These are phyloP conservation scores for Dastarcus helophoroides DNA, from an alignment of 2,888 invertebrate species.

Conservation along the genomic window DNA sequence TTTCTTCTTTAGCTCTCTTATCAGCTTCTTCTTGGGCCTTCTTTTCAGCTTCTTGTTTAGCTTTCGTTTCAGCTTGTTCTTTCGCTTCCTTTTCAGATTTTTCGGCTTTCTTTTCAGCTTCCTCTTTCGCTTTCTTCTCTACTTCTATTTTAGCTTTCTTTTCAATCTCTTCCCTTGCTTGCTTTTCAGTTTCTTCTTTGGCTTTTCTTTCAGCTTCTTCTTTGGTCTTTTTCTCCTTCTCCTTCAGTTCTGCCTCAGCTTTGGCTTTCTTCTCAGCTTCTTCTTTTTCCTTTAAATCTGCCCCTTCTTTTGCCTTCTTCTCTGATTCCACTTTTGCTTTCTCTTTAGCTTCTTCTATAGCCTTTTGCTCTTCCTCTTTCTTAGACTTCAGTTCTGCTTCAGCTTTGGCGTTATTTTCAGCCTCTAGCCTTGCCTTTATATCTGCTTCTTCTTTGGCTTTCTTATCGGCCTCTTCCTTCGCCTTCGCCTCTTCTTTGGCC, in stretches of 20 bases:
- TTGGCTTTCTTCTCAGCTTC: constrained; percentile 15
- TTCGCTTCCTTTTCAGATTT: constrained; percentile 14
- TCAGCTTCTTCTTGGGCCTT: constrained; percentile 11
- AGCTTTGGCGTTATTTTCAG: constrained; percentile 17
- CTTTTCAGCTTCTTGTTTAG: constrained; percentile 14
- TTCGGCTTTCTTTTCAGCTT: constrained; percentile 14
- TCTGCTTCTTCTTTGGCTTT: constrained; percentile 14
- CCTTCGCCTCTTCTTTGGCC: constrained; percentile 19
- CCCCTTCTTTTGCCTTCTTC: constrained; percentile 14
- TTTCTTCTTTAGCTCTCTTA: constrained; percentile 11
- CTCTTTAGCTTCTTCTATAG: constrained; percentile 15
- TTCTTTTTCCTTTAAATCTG: constrained; percentile 11
- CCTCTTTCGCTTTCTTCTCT: constrained; percentile 13
- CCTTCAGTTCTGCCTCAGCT: constrained; percentile 11
- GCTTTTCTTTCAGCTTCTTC: constrained; percentile 10
- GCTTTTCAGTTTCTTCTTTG: constrained; percentile 4
- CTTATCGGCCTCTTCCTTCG: constrained; percentile 18
- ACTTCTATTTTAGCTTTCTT: constrained; percentile 4
- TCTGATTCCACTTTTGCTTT: constrained; percentile 14
- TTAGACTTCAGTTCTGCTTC: constrained; percentile 17
- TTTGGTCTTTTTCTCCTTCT: constrained; percentile 9
- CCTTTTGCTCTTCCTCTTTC: constrained; percentile 10
- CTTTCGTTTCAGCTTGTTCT: constrained; percentile 13
- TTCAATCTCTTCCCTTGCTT: constrained; percentile 7
- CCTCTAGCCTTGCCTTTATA: constrained; percentile 12